A percentile compares a stretch with the other conserved stretches of the same genome.
phyloP scores from a whole-genome alignment of 2,888 invertebrate genomes.

The Ligdia adustata region DNA sequence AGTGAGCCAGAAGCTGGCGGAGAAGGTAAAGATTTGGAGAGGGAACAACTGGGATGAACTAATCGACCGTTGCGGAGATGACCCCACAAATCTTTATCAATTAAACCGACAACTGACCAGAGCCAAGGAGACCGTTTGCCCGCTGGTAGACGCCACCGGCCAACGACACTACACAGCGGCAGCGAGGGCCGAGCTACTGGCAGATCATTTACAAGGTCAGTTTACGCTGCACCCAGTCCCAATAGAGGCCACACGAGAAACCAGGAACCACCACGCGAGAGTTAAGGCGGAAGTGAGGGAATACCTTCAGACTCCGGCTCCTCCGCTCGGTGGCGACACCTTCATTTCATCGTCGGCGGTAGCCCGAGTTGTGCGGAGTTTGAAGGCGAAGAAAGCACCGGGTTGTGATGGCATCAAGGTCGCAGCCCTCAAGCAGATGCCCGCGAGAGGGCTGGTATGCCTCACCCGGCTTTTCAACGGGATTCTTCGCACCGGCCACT shows the following conservation, averaged over 20 bases:
- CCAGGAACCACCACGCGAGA: neutral
- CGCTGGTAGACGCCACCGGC: neutral
- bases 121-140: neutral
- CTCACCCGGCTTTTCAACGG: no score
- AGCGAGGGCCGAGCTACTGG: neutral
- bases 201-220: no score
- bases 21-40: neutral
- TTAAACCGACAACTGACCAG: neutral
- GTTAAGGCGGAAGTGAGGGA: neutral
- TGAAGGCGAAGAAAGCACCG: no score
- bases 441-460: no score
- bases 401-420: no score
- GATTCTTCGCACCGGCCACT: no score
- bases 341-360: neutral
- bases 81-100: neutral
- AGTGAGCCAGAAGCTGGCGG: neutral
- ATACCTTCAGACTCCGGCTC: neutral
- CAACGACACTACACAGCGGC: neutral
- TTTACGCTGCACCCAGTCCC: no score
- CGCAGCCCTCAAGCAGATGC: no score
- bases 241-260: no score
- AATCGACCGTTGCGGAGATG: neutral
- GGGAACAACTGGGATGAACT: neutral
- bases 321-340: neutral
- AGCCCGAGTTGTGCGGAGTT: no score